Base-by-base conservation (phyloP, 1,140 invertebrate genomes). In the Panagrolaimus sp. region DNA sequence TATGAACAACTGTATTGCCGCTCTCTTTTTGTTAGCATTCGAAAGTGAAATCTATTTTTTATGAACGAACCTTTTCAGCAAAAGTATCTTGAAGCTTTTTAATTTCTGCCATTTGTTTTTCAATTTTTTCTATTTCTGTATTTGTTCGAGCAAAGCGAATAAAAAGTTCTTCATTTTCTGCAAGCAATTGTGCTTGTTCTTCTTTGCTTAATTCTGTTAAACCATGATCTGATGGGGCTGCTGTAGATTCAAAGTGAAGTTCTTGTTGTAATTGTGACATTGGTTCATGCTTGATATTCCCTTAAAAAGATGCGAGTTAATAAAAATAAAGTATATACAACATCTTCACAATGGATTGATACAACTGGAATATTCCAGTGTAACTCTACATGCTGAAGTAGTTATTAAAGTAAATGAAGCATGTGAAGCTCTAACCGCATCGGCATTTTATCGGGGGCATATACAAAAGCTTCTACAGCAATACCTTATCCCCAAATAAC, bases 31-130 rank as follows among this genome's bases (percentile, higher is more conserved):
- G n/a, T n/a, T n/a, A n/a, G n/a, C n/a, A n/a, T n/a, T n/a, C n/a
- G n/a, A n/a, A n/a, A n/a, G n/a, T n/a, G n/a, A n/a, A n/a, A n/a
- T n/a, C n/a, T n/a, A n/a, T n/a, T n/a, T n/a, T n/a, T n/a, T n/a
- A n/a, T n/a, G n/a, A n/a, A n/a, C n/a, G n/a, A 63, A 98, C 91
- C 86, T 98, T 98, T 84, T 98, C 93, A 7, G 93, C 91, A 78
- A 98, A 96, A 70, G 93, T 89, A 84, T 96, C 90, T 83, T 98
- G 95, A n/a, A 98, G 85, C 83, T 92, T 90, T 63, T 93, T 91
- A 72, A 98, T 95, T 82, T 96, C 91, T 2, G 94, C 88, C 1
- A 98, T 92, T 87, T 95, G 93, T 73, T 89, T 91, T 83, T 94
- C 86, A 61, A 87, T 86, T 42, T 38, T 31, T 23, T 72, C 64